phyloP scores from a whole-genome alignment of 2,888 invertebrate genomes.

The Xanthia icteritia region DNA sequence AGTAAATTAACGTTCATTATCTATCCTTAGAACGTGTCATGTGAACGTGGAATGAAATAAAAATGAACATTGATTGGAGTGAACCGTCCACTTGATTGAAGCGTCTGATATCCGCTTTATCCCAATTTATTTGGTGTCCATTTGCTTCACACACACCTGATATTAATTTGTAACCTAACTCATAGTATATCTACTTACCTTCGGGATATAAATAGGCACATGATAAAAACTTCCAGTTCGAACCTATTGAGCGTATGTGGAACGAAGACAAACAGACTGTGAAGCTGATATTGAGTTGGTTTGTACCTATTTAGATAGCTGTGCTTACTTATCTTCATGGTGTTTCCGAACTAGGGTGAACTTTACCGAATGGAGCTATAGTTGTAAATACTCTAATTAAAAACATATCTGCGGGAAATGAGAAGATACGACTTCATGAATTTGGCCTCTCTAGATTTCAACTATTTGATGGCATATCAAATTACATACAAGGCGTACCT shows the following conservation, averaged over 20 bases:
- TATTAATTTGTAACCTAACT: not conserved
- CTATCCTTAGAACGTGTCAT: no score
- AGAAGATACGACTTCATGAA: no score
- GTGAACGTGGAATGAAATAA: not conserved
- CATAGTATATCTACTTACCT: not conserved
- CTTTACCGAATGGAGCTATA: not conserved
- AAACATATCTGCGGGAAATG: not conserved
- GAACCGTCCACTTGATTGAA: not conserved
- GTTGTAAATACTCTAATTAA: not conserved
- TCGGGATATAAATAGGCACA: slow-evolving; percentile 13
- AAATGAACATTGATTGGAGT: not conserved
- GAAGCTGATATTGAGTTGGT: slow-evolving; percentile 25
- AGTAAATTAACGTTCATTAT: not conserved
- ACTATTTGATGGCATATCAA: no score
- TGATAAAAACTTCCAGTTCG: slow-evolving; percentile 36
- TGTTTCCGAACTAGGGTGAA: not conserved
- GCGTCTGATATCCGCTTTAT: no score
- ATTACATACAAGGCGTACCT: no score
- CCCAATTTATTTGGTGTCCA: not conserved
- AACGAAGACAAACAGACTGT: slow-evolving; percentile 33
- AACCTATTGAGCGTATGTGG: slow-evolving; percentile 30
- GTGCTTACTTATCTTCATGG: not conserved
- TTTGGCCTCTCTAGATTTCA: no score
- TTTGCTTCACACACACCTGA: not conserved
- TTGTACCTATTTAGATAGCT: slow-evolving; percentile 10